A percentile compares a stretch with the other conserved stretches of the same genome.
phyloP scores from a whole-genome alignment of 2,888 invertebrate genomes.

The Notocelia uddmanniana region DNA sequence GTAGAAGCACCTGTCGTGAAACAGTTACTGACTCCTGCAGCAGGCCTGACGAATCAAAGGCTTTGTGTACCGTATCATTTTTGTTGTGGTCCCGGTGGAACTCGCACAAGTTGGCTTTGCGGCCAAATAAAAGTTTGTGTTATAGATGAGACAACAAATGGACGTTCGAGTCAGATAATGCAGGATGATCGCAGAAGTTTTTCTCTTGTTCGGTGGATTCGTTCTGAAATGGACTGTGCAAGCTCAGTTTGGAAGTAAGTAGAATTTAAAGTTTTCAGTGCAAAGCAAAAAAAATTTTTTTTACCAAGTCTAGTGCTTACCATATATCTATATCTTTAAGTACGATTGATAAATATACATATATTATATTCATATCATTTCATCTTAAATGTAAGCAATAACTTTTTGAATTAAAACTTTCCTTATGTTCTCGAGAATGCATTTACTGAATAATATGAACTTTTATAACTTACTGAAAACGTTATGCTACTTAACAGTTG shows the following conservation, averaged over 20 bases:
- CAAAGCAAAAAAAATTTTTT: no score
- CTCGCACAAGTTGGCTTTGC: conserved; percentile 39
- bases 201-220: conserved; percentile 61
- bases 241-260: conserved; percentile 82
- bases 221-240: conserved; percentile 66
- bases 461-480: no score
- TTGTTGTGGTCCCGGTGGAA: conserved; percentile 64
- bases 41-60: conserved; percentile 65
- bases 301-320: no score
- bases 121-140: neutral
- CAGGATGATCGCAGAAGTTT: conserved; percentile 50
- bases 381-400: no score
- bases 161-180: conserved; percentile 23
- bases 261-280: neutral
- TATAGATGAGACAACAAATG: conserved; percentile 25
- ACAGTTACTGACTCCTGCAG: conserved; percentile 64
- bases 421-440: no score
- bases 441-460: no score
- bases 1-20: neutral
- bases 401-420: no score
- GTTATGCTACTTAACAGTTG: no score
- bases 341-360: no score
- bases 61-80: conserved; percentile 76
- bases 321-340: no score
- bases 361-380: no score